A percentile compares a stretch with the other conserved stretches of the same genome.
Conservation (phyloP, 1,140 invertebrate species). For the Lethocerus indicus region DNA sequence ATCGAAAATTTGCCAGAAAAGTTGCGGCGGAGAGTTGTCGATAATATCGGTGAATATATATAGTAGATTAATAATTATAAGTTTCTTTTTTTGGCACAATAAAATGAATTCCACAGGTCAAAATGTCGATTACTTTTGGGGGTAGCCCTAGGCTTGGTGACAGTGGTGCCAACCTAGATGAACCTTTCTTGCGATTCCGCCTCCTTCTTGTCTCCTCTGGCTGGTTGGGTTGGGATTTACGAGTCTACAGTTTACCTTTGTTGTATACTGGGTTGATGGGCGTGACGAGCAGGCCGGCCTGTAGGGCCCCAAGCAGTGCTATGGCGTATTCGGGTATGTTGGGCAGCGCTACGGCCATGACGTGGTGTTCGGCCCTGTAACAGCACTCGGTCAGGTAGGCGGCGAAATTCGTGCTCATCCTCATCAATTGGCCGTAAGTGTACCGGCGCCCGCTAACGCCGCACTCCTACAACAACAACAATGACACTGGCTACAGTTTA, state of each 20-base stretch:
- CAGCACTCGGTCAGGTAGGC: slow-evolving; percentile 45
- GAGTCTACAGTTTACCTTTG: slow-evolving; percentile 49
- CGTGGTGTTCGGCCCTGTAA: slow-evolving; percentile 45
- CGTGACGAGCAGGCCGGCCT: slow-evolving; percentile 51
- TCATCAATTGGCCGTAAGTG: slow-evolving; percentile 45
- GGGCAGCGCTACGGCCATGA: slow-evolving; percentile 50
- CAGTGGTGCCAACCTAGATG: too few relatives aligned
- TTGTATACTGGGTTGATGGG: slow-evolving; percentile 70
- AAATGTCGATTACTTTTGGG: too few relatives aligned
- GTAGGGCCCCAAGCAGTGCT: slow-evolving; percentile 41
- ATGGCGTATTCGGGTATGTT: slow-evolving; percentile 65
- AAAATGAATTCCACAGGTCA: too few relatives aligned
- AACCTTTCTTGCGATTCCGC: too few relatives aligned
- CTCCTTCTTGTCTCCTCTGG: too few relatives aligned
- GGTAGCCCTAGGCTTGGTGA: too few relatives aligned
- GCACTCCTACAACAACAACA: slow-evolving; percentile 37
- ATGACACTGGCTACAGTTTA: background rate
- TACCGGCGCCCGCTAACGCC: slow-evolving; percentile 48
- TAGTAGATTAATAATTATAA: too few relatives aligned
- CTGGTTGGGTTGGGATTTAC: too few relatives aligned
- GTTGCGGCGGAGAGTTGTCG: too few relatives aligned
- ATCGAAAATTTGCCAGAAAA: too few relatives aligned
- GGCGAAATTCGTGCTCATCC: slow-evolving; percentile 41
- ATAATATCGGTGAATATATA: too few relatives aligned
- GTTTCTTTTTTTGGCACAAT: too few relatives aligned